Evolutionary conservation across 1,140 invertebrate species (phyloP).

Genomic region (Onthophagus taurus): DNA sequence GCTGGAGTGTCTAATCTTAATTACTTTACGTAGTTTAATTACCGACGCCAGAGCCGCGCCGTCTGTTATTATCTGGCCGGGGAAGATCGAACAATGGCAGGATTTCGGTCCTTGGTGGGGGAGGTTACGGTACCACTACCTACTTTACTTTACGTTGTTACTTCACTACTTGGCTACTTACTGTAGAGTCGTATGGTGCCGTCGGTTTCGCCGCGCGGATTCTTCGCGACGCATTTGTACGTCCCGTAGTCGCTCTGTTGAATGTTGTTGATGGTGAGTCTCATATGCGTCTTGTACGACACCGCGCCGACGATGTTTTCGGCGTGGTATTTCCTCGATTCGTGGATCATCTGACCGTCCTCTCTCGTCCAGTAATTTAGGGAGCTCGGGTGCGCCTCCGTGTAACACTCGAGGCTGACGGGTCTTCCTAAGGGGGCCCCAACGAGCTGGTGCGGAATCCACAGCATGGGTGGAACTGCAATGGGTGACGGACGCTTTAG

Average conservation of each 20-base stretch:
- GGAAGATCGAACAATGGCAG: conserved; percentile 17
- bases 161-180: conserved; percentile 54
- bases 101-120: not conserved
- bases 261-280: conserved; percentile 64
- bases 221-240: conserved; percentile 89
- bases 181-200: conserved; percentile 83
- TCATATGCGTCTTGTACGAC: conserved; percentile 77
- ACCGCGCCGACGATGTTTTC: conserved; percentile 57
- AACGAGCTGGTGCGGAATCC: conserved; percentile 84
- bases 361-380: conserved; percentile 87
- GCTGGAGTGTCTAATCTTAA: conserved; percentile 27
- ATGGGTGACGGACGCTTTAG: conserved; percentile 20
- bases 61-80: conserved; percentile 19
- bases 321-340: conserved; percentile 69
- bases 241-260: conserved; percentile 71
- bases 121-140: not conserved
- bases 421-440: conserved; percentile 69
- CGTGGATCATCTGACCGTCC: conserved; percentile 80
- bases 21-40: conserved; percentile 30
- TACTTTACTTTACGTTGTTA: not conserved
- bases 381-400: conserved; percentile 82
- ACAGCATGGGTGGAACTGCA: conserved; percentile 81
- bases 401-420: conserved; percentile 79
- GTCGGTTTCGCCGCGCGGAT: conserved; percentile 85
- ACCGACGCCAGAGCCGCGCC: conserved; percentile 18